Conservation (phyloP, 2,888 invertebrate genomes). For the Phortica magna region DNA sequence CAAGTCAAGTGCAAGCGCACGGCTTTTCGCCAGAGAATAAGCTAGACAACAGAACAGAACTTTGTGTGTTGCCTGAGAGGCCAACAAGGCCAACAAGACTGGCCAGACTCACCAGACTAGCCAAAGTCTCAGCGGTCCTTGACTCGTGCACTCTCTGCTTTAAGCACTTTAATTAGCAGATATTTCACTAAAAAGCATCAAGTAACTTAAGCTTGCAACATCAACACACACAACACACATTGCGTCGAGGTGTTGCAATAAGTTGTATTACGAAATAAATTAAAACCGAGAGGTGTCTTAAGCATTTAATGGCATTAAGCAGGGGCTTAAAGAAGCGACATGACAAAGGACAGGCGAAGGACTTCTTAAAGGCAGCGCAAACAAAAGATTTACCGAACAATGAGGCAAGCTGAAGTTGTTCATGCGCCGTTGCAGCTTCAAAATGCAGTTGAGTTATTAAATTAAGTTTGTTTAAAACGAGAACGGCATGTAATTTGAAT, state of each 20-base stretch:
- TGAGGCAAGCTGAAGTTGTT: background rate
- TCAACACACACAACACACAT: slow-evolving; percentile 16
- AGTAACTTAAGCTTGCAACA: slow-evolving; percentile 11
- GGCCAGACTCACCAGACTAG: background rate
- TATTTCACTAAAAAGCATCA: background rate
- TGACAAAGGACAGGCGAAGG: slow-evolving; percentile 52
- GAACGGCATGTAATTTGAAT: no score
- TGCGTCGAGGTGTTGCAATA: slow-evolving; percentile 32
- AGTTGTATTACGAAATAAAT: slow-evolving; percentile 53
- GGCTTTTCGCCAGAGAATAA: no score
- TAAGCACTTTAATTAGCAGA: background rate
- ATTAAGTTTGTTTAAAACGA: no score
- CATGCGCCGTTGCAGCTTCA: background rate
- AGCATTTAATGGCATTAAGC: slow-evolving; percentile 68
- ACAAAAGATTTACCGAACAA: background rate
- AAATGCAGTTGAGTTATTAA: no score
- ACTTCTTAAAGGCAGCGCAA: background rate
- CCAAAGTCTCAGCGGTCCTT: background rate
- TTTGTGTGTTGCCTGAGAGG: no score
- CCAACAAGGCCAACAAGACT: background rate
- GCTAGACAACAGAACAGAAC: no score
- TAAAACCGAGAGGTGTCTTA: slow-evolving; percentile 64
- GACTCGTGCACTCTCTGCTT: background rate
- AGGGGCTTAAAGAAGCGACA: slow-evolving; percentile 57
- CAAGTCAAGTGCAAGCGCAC: background rate